phyloP scores from a whole-genome alignment of 2,797 vertebrate genomes.

The Gymnothorax javanicus region DNA sequence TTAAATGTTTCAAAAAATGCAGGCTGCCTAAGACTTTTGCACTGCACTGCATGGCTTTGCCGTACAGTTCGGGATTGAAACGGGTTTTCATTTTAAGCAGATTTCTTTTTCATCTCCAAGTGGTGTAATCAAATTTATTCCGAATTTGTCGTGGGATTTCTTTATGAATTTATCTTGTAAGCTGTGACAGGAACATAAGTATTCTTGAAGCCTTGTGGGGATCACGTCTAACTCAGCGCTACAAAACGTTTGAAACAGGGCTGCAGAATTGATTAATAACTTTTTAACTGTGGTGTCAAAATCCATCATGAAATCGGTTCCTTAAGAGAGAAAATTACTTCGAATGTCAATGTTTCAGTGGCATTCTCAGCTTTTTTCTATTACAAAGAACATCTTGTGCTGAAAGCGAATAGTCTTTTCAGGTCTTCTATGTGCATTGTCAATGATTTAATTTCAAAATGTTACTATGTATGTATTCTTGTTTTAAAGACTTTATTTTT shows the following conservation, averaged over 20 bases:
- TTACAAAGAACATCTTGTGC: neutral
- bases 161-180: constrained; percentile 39
- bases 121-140: constrained; percentile 60
- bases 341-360: constrained; percentile 4
- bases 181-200: constrained; percentile 45
- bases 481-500: neutral
- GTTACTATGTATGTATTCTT: neutral
- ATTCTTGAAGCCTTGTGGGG: constrained; percentile 39
- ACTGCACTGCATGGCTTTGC: constrained; percentile 29
- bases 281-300: constrained; percentile 45
- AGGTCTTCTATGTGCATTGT: neutral
- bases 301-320: constrained; percentile 30
- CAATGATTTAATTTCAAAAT: neutral
- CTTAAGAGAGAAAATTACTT: constrained; percentile 8
- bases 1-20: no score
- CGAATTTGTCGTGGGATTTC: constrained; percentile 46
- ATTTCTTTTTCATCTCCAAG: constrained; percentile 51
- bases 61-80: constrained; percentile 46
- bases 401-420: neutral
- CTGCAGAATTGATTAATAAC: constrained; percentile 36
- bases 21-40: no score
- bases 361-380: neutral
- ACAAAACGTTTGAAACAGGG: constrained; percentile 30
- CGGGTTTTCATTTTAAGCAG: constrained; percentile 52
- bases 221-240: constrained; percentile 43